phyloP scores from a whole-genome alignment of 2,888 invertebrate species.

The Augochlorella aurata region DNA sequence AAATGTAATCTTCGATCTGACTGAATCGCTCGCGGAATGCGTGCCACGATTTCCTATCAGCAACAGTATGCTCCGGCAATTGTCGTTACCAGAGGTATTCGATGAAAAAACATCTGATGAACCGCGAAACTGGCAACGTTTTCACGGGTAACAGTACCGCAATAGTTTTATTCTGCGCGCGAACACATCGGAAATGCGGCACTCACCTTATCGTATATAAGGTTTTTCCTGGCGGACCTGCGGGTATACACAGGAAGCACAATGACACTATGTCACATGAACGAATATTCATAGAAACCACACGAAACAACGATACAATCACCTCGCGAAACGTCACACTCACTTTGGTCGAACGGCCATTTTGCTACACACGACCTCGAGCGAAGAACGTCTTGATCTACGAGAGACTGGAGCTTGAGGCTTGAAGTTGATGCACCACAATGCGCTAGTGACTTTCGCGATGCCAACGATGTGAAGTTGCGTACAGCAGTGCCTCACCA shows the following conservation, averaged over 20 bases:
- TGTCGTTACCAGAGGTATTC: background rate
- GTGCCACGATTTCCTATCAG: background rate
- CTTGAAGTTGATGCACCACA: conserved; percentile 46
- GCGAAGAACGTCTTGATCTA: conserved; percentile 60
- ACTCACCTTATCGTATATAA: conserved; percentile 45
- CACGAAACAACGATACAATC: conserved; percentile 71
- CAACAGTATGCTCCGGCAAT: background rate
- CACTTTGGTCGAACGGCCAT: conserved; percentile 75
- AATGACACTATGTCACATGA: conserved; percentile 59
- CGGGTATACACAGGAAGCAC: conserved; percentile 51
- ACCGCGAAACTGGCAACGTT: conserved; percentile 21
- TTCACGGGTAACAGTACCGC: conserved; percentile 43
- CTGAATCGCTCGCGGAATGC: conserved; percentile 1
- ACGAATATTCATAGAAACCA: conserved; percentile 61
- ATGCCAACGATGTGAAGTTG: conserved; percentile 34
- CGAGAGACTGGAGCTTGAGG: conserved; percentile 45
- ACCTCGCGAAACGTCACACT: conserved; percentile 76
- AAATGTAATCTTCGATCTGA: conserved; percentile 25
- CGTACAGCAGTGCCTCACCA: too few species aligned
- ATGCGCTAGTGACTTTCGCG: conserved; percentile 22
- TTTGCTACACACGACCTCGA: conserved; percentile 73
- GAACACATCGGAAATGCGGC: conserved; percentile 37
- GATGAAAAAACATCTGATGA: background rate
- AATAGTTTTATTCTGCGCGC: conserved; percentile 52
- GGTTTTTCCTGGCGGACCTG: conserved; percentile 42